Conservation (phyloP, 2,888 invertebrate species). For the Liposcelis brunnea region DNA sequence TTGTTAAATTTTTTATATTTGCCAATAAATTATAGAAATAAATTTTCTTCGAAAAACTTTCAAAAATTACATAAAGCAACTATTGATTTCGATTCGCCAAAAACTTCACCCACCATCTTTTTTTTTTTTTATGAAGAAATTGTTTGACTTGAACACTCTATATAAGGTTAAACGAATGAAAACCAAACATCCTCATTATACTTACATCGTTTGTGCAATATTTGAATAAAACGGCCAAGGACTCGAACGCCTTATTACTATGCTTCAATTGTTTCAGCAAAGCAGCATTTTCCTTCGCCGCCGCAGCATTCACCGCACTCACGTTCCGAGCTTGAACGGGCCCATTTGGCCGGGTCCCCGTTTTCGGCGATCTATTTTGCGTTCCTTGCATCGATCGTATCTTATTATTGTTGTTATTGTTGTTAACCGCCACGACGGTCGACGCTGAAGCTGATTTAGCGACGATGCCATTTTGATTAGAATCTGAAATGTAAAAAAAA, state of each 20-base stretch:
- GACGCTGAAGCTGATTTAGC: background rate
- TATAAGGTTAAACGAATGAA: background rate
- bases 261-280: slow-evolving; percentile 25
- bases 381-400: too few species aligned
- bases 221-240: slow-evolving; percentile 67
- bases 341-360: background rate
- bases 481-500: background rate
- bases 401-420: slow-evolving; percentile 4
- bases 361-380: background rate
- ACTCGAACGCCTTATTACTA: slow-evolving; percentile 55
- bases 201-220: slow-evolving; percentile 50
- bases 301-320: background rate
- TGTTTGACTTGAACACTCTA: too few species aligned
- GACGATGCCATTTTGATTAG: slow-evolving; percentile 6
- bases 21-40: too few species aligned
- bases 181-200: background rate
- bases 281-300: slow-evolving; percentile 16
- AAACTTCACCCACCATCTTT: too few species aligned
- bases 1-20: too few species aligned
- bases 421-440: background rate
- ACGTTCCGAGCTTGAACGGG: background rate
- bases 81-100: too few species aligned
- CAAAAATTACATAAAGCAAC: too few species aligned
- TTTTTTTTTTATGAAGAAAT: too few species aligned
- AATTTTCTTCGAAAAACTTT: too few species aligned